Percentiles rank a stretch among this genome's conserved stretches.
Evolutionary conservation across 1,140 invertebrate genomes (phyloP).

Genomic region (Globodera rostochiensis): DNA sequence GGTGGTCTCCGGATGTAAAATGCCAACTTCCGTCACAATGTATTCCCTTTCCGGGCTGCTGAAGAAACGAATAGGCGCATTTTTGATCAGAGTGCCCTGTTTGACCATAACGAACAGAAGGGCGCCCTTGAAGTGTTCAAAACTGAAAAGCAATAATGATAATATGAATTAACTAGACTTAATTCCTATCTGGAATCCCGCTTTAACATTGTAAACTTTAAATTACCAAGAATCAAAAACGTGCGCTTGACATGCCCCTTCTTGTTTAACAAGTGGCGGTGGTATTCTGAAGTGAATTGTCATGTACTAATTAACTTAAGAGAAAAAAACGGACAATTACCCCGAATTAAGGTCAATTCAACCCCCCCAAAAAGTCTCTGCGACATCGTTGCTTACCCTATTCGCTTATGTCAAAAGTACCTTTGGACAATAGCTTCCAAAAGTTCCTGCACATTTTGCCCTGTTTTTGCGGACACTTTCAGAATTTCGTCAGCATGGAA

Average conservation of each 20-base stretch:
- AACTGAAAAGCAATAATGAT: slow-evolving; percentile 5
- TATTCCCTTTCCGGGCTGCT: slow-evolving; percentile 75
- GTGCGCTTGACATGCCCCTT: slow-evolving; percentile 76
- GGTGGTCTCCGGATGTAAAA: slow-evolving; percentile 78
- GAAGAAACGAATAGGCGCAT: slow-evolving; percentile 71
- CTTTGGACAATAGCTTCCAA: slow-evolving; percentile 67
- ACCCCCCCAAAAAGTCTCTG: too few species aligned
- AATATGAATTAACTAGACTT: too few species aligned
- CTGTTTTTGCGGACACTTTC: slow-evolving; percentile 80
- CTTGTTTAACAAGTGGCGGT: slow-evolving; percentile 70
- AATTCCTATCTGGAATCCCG: too few species aligned
- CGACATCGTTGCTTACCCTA: too few species aligned
- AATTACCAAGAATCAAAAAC: slow-evolving; percentile 88
- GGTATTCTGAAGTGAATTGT: slow-evolving; percentile 61
- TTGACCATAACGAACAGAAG: slow-evolving; percentile 74
- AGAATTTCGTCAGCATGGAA: slow-evolving; percentile 75
- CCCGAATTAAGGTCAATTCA: too few species aligned
- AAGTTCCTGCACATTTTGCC: slow-evolving; percentile 66
- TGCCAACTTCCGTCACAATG: slow-evolving; percentile 78
- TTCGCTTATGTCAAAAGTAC: slow-evolving; percentile 25
- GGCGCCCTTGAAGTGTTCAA: slow-evolving; percentile 80
- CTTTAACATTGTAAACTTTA: not conserved
- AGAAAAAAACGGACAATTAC: too few species aligned
- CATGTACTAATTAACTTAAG: not conserved
- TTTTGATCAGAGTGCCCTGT: slow-evolving; percentile 66